A percentile compares a stretch with the other conserved stretches of the same genome.
Evolutionary conservation across 2,113 vertebrate species (phyloP).

Genomic region (Rhagologus leucostigma): DNA sequence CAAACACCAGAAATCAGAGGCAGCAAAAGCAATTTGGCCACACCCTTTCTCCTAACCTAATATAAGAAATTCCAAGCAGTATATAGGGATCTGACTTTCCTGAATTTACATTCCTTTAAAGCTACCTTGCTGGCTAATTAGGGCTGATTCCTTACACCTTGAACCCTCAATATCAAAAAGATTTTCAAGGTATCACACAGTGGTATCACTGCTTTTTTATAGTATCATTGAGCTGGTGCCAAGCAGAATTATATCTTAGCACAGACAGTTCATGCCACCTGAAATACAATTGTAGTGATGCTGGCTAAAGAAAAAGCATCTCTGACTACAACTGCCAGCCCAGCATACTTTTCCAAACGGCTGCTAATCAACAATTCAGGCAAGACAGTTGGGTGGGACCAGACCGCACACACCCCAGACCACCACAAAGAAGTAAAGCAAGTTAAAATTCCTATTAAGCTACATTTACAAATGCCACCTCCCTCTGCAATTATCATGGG

Average conservation of each 20-base stretch:
- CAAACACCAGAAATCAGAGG: neutral
- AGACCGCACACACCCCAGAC: neutral
- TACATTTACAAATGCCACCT: neutral
- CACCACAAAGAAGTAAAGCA: neutral
- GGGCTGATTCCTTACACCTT: neutral
- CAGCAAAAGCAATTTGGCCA: neutral
- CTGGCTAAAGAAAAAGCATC: neutral
- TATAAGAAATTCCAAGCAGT: neutral
- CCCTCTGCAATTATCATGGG: neutral
- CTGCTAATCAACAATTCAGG: neutral
- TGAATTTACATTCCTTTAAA: neutral
- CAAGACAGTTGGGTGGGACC: neutral
- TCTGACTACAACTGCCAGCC: neutral
- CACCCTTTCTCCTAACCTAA: conserved; percentile 12
- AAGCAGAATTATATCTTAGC: neutral
- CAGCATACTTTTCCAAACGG: neutral
- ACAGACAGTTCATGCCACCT: neutral
- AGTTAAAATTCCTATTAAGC: neutral
- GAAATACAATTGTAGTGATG: neutral
- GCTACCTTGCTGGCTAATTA: neutral
- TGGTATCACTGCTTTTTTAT: neutral
- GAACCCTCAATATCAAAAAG: neutral
- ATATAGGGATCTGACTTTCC: neutral
- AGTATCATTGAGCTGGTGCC: neutral
- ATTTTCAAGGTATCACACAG: neutral